These are phyloP conservation scores for Drosophila atripex DNA, from an alignment of 2,888 invertebrate genomes.

Conservation along the genomic window DNA sequence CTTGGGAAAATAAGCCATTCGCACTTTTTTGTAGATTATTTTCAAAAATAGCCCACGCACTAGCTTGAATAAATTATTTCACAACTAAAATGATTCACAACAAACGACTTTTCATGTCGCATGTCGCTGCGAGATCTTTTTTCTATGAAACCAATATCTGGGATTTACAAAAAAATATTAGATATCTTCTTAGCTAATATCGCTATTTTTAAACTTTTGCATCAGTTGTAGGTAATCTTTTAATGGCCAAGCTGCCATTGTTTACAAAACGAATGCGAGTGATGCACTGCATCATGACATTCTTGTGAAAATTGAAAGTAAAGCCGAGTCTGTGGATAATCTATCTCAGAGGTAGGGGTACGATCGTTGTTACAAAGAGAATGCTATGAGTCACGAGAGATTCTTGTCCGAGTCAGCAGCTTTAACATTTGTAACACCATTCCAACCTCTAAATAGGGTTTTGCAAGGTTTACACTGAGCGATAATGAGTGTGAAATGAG, in stretches of 20 bases:
- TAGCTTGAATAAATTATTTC: conserved; percentile 32
- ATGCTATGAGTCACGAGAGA: conserved; percentile 52
- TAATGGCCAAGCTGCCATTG: conserved; percentile 33
- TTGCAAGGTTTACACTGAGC: conserved; percentile 50
- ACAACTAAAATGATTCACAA: conserved; percentile 12
- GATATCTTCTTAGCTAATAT: background rate
- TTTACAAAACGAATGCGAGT: conserved; percentile 17
- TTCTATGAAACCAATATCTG: conserved; percentile 9
- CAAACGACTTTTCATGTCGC: background rate
- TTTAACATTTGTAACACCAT: conserved; percentile 41
- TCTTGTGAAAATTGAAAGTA: conserved; percentile 53
- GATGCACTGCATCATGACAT: conserved; percentile 36
- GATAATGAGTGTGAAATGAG: too few species aligned
- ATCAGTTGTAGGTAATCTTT: conserved; percentile 49
- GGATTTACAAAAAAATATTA: conserved; percentile 13
- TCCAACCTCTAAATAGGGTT: conserved; percentile 47
- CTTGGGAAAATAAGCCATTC: conserved; percentile 28
- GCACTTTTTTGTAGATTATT: conserved; percentile 40
- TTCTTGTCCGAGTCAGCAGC: conserved; percentile 59
- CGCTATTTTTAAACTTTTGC: conserved; percentile 55
- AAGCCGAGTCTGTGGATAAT: background rate
- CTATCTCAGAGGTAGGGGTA: conserved; percentile 18
- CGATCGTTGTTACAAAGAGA: conserved; percentile 43
- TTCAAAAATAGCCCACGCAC: conserved; percentile 59
- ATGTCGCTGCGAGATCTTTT: background rate